Percentiles rank a stretch among this genome's conserved stretches.
phyloP scores from a whole-genome alignment of 2,888 invertebrate genomes.

The Hypomecis punctinalis region DNA sequence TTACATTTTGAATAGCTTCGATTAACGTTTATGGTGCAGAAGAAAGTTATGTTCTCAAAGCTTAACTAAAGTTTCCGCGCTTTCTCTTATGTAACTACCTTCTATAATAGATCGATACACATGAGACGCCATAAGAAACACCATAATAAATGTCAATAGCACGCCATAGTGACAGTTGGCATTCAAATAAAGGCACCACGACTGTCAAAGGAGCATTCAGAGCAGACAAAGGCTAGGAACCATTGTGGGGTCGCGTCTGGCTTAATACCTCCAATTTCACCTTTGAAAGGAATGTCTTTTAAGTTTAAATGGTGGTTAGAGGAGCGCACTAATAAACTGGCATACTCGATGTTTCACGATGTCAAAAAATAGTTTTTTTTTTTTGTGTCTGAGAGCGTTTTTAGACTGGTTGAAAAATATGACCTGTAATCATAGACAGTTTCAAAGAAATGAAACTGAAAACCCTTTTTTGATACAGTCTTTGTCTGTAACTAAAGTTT shows the following conservation, averaged over 20 bases:
- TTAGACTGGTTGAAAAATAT: too few relatives aligned
- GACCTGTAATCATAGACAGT: too few relatives aligned
- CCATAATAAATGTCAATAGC: conserved; percentile 28
- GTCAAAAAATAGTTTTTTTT: neutral
- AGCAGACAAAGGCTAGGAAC: conserved; percentile 64
- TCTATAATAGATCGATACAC: neutral
- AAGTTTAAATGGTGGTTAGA: conserved; percentile 32
- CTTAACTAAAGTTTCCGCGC: neutral
- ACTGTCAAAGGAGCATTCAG: conserved; percentile 46
- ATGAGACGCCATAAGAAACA: conserved; percentile 11
- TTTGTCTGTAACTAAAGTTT: too few relatives aligned
- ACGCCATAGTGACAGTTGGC: conserved; percentile 30
- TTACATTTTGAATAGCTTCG: too few relatives aligned
- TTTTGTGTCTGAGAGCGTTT: too few relatives aligned
- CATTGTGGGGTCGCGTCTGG: conserved; percentile 64
- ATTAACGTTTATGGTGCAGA: neutral
- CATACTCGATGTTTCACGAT: neutral
- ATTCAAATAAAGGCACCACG: conserved; percentile 43
- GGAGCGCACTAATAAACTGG: conserved; percentile 1
- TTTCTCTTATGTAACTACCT: conserved; percentile 5
- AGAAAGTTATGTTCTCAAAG: conserved; percentile 1
- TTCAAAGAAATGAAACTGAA: too few relatives aligned
- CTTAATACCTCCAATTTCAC: conserved; percentile 68
- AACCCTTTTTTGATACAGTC: too few relatives aligned
- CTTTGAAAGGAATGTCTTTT: conserved; percentile 62